Conservation (phyloP, 2,113 vertebrate species). For the Platichthys stellatus region DNA sequence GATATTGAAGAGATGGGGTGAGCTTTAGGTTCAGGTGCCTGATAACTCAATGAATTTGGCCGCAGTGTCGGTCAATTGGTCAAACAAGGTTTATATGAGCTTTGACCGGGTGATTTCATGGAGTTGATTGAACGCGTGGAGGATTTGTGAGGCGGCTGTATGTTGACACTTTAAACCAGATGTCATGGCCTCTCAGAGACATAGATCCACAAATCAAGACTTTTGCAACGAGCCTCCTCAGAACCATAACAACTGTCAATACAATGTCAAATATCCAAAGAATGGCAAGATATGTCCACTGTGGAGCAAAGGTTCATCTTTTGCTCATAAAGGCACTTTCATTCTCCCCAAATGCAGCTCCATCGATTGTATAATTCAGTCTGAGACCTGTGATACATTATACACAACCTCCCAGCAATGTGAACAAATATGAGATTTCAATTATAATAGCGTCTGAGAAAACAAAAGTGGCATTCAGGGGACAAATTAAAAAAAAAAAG, state of each 20-base stretch:
- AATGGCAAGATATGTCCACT: neutral
- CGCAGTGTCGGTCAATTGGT: conserved; percentile 23
- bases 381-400: neutral
- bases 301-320: conserved; percentile 9
- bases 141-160: neutral
- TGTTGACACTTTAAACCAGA: conserved; percentile 19
- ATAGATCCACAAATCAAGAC: conserved; percentile 3
- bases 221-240: neutral
- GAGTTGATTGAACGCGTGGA: conserved; percentile 9
- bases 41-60: too few species aligned
- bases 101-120: conserved; percentile 3
- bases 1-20: conserved; percentile 35
- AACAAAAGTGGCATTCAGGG: too few species aligned
- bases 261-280: neutral
- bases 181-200: conserved; percentile 6
- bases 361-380: neutral
- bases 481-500: too few species aligned
- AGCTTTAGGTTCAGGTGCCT: neutral
- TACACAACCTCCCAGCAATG: conserved; percentile 12
- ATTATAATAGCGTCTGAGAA: conserved; percentile 27
- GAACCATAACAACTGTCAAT: conserved; percentile 2
- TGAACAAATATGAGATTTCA: conserved; percentile 50
- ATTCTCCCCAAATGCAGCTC: neutral
- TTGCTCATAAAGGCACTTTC: neutral
- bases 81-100: conserved; percentile 15